Evolutionary conservation across 1,140 invertebrate genomes (phyloP), one percentile per base, ranked within the genome.

Genomic region (Contarinia nasturtii): DNA sequence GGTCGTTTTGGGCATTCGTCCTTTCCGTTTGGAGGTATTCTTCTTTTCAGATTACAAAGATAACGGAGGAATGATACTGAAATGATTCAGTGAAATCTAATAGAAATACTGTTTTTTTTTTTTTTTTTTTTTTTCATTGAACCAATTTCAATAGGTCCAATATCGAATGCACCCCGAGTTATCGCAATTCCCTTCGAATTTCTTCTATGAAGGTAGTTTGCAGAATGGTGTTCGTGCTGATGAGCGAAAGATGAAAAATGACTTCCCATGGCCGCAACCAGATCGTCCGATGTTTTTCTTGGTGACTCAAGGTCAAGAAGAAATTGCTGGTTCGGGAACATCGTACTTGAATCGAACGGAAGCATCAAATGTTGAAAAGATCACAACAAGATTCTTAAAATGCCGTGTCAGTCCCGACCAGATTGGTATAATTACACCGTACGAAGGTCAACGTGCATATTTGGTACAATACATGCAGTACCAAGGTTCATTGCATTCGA

Each of bases 231-330:
- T 99, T 2, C 93, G 91, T 55, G 86, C 92, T 12, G 92, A 89
- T 61, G 94, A 98, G 57, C 69, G 95, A 3, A 70, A 96, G 48
- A 68, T 80, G 20, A 90, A 89, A 56, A 79, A 98, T 36, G 94
- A 98, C 59, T 99, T 98, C 59, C 93, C 93, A 0, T 99, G 95
- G 93, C 96, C 96, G 0, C 80, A 87, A 44, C 75, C 78, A 0
- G 93, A 98, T 51, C 84, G 94, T 49, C 96, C 96, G 0, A 97
- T 98, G 90, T 95, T 99, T 66, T 99, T 99, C 64, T 91, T 96
- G 54, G 91, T 95, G 0, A 97, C 92, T 0, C 86, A 89, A 60
- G 96, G 96, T 0, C 91, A 97, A 61, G 96, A 99, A 63, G 96
- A 99, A 69, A 98, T 99, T 19, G 91, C 93, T 11, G 90, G 90